Evolutionary conservation across 2,888 invertebrate genomes (phyloP), one percentile per base, ranked within the genome.

Genomic region (Aphidoletes aphidimyza): DNA sequence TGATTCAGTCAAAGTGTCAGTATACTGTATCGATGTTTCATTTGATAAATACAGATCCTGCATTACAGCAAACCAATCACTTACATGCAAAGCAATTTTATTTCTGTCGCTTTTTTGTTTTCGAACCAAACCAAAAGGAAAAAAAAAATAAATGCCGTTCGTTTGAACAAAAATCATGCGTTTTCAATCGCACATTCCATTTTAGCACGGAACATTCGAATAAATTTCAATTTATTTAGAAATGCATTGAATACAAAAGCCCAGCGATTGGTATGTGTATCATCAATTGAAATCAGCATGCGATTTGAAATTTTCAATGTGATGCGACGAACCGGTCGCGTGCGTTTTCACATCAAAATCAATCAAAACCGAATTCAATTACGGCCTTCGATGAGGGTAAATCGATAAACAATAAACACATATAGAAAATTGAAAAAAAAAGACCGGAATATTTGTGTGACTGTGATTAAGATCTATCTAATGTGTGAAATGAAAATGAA

Each of bases 241-340:
- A 26, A 45, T 37, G 17, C 37, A 37, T 11, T 19, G 81, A 81
- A 83, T 83, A 45, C 83, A 42, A 83, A 83, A 83, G 11, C 2
- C 54, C 22, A 54, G 8, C 47, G 45, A 30, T 30, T 42, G 6
- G 22, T 14, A 22, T 37, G 42, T 83, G n/a, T 83, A 81, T 81
- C 81, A 81, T 37, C n/a, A 81, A 81, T 81, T 81, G 81, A 81
- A 81, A 81, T 81, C 81, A 81, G 37, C 81, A 81, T 81, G 81
- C 81, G 37, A 81, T 81, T 37, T 37, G n/a, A n/a, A 37, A 81
- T 81, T 81, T 81, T 37, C 19, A 37, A 81, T 37, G 37, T 37
- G 22, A 37, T n/a, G 8, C 81, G 81, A 9, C 37, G 37, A 81
- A 81, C 37, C n/a, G n/a, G 81, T 81, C 81, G 81, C 81, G 81